These are phyloP conservation scores for Philhelius pedissequus DNA, from an alignment of 2,888 invertebrate genomes.

Conservation along the genomic window DNA sequence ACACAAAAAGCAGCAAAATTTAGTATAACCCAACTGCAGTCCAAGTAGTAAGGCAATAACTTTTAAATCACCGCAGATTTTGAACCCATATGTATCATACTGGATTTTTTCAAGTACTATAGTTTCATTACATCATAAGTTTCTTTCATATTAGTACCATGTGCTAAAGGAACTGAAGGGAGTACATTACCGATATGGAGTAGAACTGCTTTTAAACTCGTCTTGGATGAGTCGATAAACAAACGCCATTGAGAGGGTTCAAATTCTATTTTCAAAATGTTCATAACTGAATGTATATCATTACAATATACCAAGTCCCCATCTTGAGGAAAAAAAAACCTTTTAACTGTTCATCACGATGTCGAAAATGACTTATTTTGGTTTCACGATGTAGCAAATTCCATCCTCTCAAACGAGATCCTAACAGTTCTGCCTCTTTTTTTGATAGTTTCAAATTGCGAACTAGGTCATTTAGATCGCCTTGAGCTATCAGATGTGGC, in stretches of 20 bases:
- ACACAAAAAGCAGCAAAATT: neutral
- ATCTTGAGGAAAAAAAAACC: too few species aligned
- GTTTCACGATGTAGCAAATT: neutral
- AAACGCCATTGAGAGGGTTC: neutral
- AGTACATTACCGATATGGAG: neutral
- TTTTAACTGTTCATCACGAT: too few species aligned
- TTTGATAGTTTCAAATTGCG: neutral
- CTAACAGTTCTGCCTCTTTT: neutral
- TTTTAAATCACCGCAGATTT: neutral
- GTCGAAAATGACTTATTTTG: too few species aligned
- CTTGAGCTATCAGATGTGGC: neutral
- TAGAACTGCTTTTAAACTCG: neutral
- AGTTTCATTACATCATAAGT: too few species aligned
- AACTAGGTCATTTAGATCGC: neutral
- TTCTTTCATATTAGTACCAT: neutral
- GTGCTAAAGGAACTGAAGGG: neutral
- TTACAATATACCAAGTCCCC: too few species aligned
- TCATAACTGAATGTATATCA: too few species aligned
- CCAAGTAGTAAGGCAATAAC: neutral
- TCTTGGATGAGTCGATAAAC: neutral
- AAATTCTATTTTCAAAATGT: neutral
- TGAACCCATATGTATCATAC: neutral
- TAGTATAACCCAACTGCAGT: neutral
- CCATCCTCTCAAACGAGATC: neutral
- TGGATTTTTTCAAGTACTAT: neutral